Percentiles rank a stretch among this genome's conserved stretches.
Evolutionary conservation across 2,888 invertebrate genomes (phyloP).

Genomic region (Rhyacophila evoluta): DNA sequence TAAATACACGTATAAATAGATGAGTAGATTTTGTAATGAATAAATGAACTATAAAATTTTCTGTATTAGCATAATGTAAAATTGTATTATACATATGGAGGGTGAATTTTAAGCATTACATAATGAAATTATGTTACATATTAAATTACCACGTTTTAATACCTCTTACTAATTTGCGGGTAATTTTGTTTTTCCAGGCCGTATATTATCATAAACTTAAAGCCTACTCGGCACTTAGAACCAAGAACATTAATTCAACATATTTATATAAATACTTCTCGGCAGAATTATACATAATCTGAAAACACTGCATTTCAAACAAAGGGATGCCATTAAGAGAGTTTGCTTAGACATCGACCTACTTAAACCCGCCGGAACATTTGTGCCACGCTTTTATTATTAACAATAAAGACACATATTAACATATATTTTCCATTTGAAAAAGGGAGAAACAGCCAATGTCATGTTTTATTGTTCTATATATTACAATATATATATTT

Average conservation of each 20-base stretch:
- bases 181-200: background rate
- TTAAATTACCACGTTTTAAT: background rate
- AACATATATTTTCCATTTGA: conserved; percentile 11
- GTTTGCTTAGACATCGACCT: conserved; percentile 7
- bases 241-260: conserved; percentile 8
- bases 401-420: background rate
- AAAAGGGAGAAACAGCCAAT: background rate
- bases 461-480: background rate
- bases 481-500: too few species aligned
- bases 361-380: background rate
- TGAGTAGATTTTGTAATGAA: too few species aligned
- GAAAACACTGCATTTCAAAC: conserved; percentile 16
- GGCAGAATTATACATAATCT: conserved; percentile 9
- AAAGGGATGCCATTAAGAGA: conserved; percentile 17
- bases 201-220: conserved; percentile 22
- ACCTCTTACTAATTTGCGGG: background rate
- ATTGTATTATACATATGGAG: too few species aligned
- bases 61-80: too few species aligned
- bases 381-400: background rate
- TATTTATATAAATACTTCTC: conserved; percentile 21
- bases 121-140: background rate
- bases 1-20: too few species aligned
- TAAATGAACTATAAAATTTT: too few species aligned
- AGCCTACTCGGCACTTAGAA: background rate
- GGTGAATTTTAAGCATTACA: background rate